phyloP scores from a whole-genome alignment of 2,888 invertebrate genomes.

The Phorcus lineatus region DNA sequence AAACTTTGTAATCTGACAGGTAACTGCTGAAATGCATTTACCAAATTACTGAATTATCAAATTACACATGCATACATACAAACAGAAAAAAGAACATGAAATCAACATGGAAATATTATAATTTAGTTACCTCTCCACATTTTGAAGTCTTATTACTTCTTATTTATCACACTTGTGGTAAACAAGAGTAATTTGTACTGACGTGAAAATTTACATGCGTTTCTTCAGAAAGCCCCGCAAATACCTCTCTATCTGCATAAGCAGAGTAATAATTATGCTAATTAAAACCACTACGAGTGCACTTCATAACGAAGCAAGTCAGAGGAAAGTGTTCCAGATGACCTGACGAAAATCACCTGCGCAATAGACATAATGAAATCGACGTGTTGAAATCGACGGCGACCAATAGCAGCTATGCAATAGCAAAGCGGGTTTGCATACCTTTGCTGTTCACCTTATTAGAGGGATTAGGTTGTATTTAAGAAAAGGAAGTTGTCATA shows the following conservation, averaged over 20 bases:
- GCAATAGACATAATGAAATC: not conserved
- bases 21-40: no score
- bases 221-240: not conserved
- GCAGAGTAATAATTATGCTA: not conserved
- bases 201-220: not conserved
- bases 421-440: not conserved
- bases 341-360: slow-evolving; percentile 5
- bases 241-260: not conserved
- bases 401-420: not conserved
- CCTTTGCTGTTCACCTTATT: not conserved
- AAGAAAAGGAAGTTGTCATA: slow-evolving; percentile 18
- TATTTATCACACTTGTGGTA: not conserved
- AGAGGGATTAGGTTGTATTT: slow-evolving; percentile 20
- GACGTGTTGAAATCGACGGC: no score
- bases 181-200: not conserved
- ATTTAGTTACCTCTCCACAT: no score
- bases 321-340: not conserved
- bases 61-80: no score
- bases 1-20: no score
- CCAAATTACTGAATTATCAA: no score
- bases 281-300: slow-evolving; percentile 7
- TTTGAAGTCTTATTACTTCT: not conserved
- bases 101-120: no score
- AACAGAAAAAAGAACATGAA: no score
- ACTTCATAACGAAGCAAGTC: not conserved